Percentiles rank a stretch among this genome's conserved stretches.
These are phyloP conservation scores for Ifrita kowaldi DNA, from an alignment of 2,113 vertebrate genomes.

Conservation along the genomic window DNA sequence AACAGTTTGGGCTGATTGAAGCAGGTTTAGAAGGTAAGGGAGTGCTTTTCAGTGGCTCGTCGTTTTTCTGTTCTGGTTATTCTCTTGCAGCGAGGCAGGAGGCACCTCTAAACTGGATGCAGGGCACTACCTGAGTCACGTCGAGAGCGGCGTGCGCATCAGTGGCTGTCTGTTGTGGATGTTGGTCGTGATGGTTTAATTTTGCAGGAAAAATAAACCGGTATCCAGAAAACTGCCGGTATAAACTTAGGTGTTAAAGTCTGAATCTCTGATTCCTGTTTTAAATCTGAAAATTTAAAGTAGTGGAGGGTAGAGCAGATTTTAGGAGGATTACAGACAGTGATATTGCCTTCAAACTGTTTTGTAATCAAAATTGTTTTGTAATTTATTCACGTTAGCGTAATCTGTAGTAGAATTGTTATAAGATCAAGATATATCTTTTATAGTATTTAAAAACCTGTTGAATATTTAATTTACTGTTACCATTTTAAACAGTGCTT, in stretches of 20 bases:
- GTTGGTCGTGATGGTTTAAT: background rate
- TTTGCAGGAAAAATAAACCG: background rate
- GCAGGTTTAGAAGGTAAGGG: constrained; percentile 90
- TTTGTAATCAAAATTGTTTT: background rate
- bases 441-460: background rate
- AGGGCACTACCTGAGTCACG: background rate
- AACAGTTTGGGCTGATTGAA: constrained; percentile 95
- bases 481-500: background rate
- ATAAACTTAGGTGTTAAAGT: background rate
- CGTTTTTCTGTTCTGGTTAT: constrained; percentile 17
- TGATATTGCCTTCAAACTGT: background rate
- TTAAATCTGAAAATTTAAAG: background rate
- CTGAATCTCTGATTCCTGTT: background rate
- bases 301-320: background rate
- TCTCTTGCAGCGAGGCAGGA: background rate
- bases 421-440: background rate
- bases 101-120: background rate
- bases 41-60: constrained; percentile 61
- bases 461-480: background rate
- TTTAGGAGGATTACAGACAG: background rate
- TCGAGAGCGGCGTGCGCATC: background rate
- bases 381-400: background rate
- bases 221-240: background rate
- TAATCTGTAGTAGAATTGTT: background rate
- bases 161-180: background rate